Percentiles rank a stretch among this genome's conserved stretches.
These are phyloP conservation scores for Gymnodraco acuticeps DNA, from an alignment of 2,797 vertebrate species.

Conservation along the genomic window DNA sequence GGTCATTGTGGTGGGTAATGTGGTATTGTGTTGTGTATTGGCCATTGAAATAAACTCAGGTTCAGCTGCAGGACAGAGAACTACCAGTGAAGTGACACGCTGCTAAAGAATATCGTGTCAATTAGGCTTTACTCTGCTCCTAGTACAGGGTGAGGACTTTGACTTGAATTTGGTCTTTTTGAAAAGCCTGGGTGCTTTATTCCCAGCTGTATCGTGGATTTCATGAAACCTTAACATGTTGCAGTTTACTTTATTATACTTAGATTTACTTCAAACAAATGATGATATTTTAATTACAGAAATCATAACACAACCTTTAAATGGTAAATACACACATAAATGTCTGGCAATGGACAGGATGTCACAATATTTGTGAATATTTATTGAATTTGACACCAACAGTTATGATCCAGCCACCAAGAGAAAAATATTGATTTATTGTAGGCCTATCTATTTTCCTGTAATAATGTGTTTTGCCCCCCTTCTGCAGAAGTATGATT, in stretches of 20 bases:
- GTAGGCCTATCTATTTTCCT: too few species aligned
- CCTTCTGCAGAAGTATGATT: too few species aligned
- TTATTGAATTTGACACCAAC: neutral
- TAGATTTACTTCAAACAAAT: neutral
- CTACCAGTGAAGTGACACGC: neutral
- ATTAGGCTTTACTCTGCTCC: neutral
- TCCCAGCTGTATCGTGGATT: neutral
- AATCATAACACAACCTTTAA: neutral
- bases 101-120: neutral
- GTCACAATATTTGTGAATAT: neutral
- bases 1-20: neutral
- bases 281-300: neutral
- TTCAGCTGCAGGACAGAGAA: neutral
- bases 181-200: neutral
- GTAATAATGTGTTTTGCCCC: too few species aligned
- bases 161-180: neutral
- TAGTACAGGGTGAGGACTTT: neutral
- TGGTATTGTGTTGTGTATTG: conserved; percentile 19
- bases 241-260: neutral
- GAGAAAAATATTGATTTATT: too few species aligned
- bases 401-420: neutral
- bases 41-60: neutral
- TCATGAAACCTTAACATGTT: neutral
- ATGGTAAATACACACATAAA: neutral
- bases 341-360: conserved; percentile 1